phyloP scores from a whole-genome alignment of 2,113 vertebrate genomes.

The Piprites chloris region DNA sequence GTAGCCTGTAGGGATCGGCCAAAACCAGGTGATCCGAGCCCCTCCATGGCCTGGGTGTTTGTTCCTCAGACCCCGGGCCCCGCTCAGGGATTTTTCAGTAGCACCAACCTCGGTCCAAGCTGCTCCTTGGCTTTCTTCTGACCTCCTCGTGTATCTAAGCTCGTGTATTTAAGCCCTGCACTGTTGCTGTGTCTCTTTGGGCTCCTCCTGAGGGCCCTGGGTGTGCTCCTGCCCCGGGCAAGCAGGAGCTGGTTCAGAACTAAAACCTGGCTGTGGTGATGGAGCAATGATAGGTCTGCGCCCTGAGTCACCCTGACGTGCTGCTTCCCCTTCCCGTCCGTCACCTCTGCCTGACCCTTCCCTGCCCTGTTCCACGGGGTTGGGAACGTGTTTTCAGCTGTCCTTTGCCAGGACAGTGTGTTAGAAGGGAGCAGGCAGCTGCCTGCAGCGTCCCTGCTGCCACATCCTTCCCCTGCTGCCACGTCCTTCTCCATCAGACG shows the following conservation, averaged over 20 bases:
- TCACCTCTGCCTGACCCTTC: not conserved
- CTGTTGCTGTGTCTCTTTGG: not conserved
- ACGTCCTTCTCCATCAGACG: not conserved
- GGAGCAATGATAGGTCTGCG: not conserved
- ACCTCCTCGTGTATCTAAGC: not conserved
- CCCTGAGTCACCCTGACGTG: not conserved
- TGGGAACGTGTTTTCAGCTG: rapidly evolving
- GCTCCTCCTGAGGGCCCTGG: not conserved
- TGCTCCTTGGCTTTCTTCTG: not conserved
- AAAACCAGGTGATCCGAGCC: not conserved
- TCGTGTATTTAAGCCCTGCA: not conserved
- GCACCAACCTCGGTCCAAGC: not conserved
- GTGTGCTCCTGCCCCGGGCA: not conserved
- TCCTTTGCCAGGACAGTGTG: rapidly evolving
- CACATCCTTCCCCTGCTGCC: not conserved
- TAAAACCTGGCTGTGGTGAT: not conserved
- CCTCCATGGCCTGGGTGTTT: rapidly evolving
- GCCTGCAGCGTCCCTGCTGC: not conserved
- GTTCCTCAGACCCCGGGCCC: not conserved
- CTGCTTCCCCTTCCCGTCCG: not conserved
- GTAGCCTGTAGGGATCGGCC: not conserved
- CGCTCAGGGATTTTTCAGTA: not conserved
- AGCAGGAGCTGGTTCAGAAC: not conserved
- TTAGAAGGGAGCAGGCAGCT: not conserved
- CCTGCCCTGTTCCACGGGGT: not conserved